phyloP scores from a whole-genome alignment of 2,113 vertebrate genomes.

The Plecturocebus donacophilus region DNA sequence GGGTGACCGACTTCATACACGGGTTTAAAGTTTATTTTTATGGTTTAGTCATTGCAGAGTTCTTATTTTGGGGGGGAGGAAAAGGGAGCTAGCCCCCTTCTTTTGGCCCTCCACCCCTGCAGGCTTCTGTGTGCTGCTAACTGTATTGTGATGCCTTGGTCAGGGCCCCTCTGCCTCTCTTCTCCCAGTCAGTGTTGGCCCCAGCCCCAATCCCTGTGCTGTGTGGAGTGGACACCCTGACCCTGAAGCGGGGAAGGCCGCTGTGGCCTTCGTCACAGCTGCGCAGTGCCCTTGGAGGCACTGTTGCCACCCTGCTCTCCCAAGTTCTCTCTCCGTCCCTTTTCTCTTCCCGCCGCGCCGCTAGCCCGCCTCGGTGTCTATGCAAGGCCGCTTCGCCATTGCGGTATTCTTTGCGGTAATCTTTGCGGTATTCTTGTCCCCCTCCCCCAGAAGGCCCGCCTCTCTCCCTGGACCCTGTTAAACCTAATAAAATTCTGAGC shows the following conservation, averaged over 20 bases:
- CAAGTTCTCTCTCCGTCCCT: neutral
- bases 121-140: constrained; percentile 78
- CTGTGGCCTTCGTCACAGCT: constrained; percentile 22
- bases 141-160: constrained; percentile 76
- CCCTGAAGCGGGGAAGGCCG: constrained; percentile 5
- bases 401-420: constrained; percentile 44
- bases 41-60: constrained; percentile 74
- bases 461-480: constrained; percentile 50
- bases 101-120: constrained; percentile 36
- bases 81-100: neutral
- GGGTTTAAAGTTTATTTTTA: constrained; percentile 79
- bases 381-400: constrained; percentile 61
- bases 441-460: constrained; percentile 57
- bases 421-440: constrained; percentile 21
- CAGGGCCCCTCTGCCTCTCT: constrained; percentile 48
- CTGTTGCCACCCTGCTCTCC: constrained; percentile 49
- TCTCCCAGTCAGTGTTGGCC: neutral
- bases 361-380: constrained; percentile 62
- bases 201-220: constrained; percentile 34
- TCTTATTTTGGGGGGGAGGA: constrained; percentile 61
- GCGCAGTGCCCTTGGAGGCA: constrained; percentile 1
- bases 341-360: neutral
- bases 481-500: constrained; percentile 75
- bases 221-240: constrained; percentile 65
- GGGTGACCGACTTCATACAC: constrained; percentile 60